Base-by-base conservation (phyloP, 2,113 vertebrate genomes). In the Indri indri region DNA sequence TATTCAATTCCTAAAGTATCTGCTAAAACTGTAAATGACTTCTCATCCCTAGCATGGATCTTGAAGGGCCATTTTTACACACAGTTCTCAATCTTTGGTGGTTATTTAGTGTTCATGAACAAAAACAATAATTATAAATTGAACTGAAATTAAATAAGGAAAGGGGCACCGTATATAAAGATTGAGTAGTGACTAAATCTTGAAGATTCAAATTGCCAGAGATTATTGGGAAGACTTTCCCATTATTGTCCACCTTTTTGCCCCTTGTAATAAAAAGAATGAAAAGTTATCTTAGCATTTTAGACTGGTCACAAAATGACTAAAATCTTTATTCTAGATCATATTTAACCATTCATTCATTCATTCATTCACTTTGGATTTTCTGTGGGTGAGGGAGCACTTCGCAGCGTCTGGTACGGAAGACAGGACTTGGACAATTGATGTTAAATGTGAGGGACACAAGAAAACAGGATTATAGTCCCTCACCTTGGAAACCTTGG, bases 131-230 rank as follows among this genome's bases (percentile, higher is more conserved):
- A 11, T 50, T 47, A 74, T n/a, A 70, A 79, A 40, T 86, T 91
- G 37, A 94, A 52, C 7, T 93, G 14, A 82, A 74, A 90, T 63
- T 94, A 34, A 90, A 81, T 91, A 37, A 37, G 12, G 40, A 32
- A 88, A 54, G 45, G 37, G 50, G 22, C 5, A 61, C 14, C 18
- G 6, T 52, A 12, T 65, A 10, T 3, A 47, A n/a, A 54, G 52
- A 54, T 54, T 54, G 18, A 54, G 52, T 16, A 54, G 16, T 70
- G 47, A 70, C 11, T 84, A 82, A 91, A 45, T 88, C 52, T 42
- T 32, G 27, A 45, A 70, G 20, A n/a, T 2, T 57, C 57, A 88
- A 95, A 76, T 77, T 77, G 6, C 4, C 47, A 61, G 40, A 27
- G 32, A 88, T 63, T 27, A 45, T 23, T 45, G 54, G 50, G 2